A percentile compares a stretch with the other conserved stretches of the same genome.
Evolutionary conservation across 2,797 vertebrate species (phyloP).

Genomic region (Microctenopoma steveboyesi): DNA sequence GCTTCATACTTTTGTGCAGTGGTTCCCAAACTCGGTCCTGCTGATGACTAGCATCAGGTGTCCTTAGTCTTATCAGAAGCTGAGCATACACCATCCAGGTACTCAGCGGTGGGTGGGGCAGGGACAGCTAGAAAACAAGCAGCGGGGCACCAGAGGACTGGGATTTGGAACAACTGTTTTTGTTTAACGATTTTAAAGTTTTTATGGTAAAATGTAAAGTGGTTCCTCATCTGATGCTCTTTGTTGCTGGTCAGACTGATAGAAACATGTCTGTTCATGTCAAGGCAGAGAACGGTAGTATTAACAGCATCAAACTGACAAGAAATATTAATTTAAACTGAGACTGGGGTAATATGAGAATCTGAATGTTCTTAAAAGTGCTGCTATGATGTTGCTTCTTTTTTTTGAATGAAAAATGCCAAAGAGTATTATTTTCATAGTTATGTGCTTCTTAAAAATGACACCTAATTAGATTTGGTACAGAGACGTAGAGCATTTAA

Average conservation of each 20-base stretch:
- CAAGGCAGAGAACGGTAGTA: slow-evolving; percentile 62
- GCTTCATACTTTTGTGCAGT: slow-evolving; percentile 24
- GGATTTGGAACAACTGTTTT: not conserved
- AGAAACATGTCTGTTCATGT: slow-evolving; percentile 71
- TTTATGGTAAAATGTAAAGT: not conserved
- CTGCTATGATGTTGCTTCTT: slow-evolving; percentile 87
- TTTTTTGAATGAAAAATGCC: slow-evolving; percentile 80
- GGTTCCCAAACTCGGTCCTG: too few relatives aligned
- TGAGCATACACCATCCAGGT: too few relatives aligned
- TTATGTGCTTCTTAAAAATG: slow-evolving; percentile 63
- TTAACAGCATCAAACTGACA: slow-evolving; percentile 63
- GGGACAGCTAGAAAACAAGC: too few relatives aligned
- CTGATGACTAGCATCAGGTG: too few relatives aligned
- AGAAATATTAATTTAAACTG: slow-evolving; percentile 49
- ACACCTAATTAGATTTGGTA: slow-evolving; percentile 73
- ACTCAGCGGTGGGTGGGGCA: too few relatives aligned
- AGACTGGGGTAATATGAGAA: slow-evolving; percentile 69
- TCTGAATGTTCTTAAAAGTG: slow-evolving; percentile 87
- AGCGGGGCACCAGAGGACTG: too few relatives aligned
- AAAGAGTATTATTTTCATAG: slow-evolving; percentile 90
- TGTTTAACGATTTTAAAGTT: not conserved
- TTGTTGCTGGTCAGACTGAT: slow-evolving; percentile 67
- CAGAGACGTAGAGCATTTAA: slow-evolving; percentile 61
- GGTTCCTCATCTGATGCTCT: slow-evolving; percentile 29
- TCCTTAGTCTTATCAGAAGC: too few relatives aligned